Conservation (phyloP, 2,888 invertebrate genomes). For the Salpingus planirostris region DNA sequence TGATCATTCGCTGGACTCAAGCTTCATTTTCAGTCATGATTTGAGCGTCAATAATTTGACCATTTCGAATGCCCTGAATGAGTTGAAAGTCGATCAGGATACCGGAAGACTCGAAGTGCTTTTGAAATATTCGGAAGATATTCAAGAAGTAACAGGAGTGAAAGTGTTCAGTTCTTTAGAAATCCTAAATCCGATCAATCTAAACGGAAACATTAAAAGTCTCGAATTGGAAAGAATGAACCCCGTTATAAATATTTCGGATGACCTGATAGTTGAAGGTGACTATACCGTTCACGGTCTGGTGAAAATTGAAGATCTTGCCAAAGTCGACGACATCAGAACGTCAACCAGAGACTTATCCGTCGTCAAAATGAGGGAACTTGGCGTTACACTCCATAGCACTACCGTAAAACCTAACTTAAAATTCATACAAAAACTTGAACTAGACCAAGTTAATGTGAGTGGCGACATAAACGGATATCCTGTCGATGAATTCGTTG, state of each 20-base stretch:
- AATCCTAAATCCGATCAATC: conserved; percentile 40
- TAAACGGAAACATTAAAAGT: conserved; percentile 43
- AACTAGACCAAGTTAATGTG: too few relatives aligned
- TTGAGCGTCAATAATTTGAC: conserved; percentile 37
- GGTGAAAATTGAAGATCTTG: conserved; percentile 39
- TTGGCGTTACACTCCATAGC: too few relatives aligned
- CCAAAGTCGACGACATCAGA: conserved; percentile 35
- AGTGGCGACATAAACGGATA: conserved; percentile 42
- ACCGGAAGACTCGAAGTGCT: conserved; percentile 42
- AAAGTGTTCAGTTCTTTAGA: conserved; percentile 42
- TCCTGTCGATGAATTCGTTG: conserved; percentile 39
- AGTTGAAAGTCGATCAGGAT: conserved; percentile 41
- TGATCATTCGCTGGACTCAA: too few relatives aligned
- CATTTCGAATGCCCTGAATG: conserved; percentile 42
- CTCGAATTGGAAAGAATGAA: conserved; percentile 38
- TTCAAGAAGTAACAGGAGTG: conserved; percentile 40
- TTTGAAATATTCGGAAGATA: conserved; percentile 34
- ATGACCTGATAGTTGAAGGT: conserved; percentile 39
- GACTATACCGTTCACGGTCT: conserved; percentile 42
- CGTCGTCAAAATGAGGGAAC: too few relatives aligned
- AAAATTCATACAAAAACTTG: too few relatives aligned
- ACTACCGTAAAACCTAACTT: too few relatives aligned
- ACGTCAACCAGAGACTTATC: too few relatives aligned
- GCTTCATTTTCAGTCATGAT: too few relatives aligned
- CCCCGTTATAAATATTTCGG: conserved; percentile 41